A percentile compares a stretch with the other conserved stretches of the same genome.
Evolutionary conservation across 2,113 vertebrate genomes (phyloP).

Genomic region (Elephas maximus): DNA sequence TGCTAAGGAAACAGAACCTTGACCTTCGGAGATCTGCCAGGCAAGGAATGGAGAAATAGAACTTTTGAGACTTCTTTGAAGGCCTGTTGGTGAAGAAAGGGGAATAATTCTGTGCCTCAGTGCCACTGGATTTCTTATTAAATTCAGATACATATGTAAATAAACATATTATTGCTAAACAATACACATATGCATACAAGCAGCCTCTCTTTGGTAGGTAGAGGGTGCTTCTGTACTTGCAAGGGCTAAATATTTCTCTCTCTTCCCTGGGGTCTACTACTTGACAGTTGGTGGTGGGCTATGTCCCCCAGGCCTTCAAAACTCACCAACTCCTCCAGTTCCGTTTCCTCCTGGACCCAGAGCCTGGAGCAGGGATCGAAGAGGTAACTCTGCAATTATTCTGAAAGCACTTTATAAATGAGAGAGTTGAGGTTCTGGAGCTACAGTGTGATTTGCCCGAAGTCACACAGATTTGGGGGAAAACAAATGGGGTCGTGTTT

Average conservation of each 20-base stretch:
- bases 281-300: neutral
- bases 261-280: neutral
- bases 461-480: neutral
- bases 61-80: slow-evolving; percentile 18
- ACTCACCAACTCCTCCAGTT: neutral
- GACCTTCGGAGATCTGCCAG: slow-evolving; percentile 61
- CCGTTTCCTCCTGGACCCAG: neutral
- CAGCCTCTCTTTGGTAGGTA: neutral
- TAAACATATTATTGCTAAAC: neutral
- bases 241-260: neutral
- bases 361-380: neutral
- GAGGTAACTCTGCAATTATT: neutral
- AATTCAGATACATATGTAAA: neutral
- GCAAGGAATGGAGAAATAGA: slow-evolving; percentile 53
- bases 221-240: neutral
- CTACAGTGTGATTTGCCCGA: neutral
- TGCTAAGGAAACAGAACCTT: slow-evolving; percentile 70
- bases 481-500: accelerated
- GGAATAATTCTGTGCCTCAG: neutral
- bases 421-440: neutral
- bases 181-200: neutral
- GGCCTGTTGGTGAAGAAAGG: neutral
- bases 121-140: neutral
- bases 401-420: neutral
- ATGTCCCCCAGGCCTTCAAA: neutral